These are phyloP conservation scores for Ctenomys sociabilis DNA, from an alignment of 2,113 vertebrate species.

Conservation along the genomic window DNA sequence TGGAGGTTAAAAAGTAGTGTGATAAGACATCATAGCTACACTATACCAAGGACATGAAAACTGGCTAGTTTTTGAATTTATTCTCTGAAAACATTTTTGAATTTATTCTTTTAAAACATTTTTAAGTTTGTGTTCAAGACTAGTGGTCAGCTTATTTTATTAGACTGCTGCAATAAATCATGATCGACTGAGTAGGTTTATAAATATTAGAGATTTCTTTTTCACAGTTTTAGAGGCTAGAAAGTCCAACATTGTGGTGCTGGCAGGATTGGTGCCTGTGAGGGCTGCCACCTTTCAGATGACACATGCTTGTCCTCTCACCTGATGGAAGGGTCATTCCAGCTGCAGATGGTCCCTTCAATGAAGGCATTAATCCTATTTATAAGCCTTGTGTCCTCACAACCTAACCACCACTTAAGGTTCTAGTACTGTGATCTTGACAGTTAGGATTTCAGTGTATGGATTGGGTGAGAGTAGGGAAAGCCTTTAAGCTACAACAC, in stretches of 20 bases:
- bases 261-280: not conserved
- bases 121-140: not conserved
- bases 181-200: not conserved
- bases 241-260: not conserved
- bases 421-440: not conserved
- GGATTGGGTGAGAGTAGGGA: fast-evolving
- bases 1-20: not conserved
- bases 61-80: constrained; percentile 4
- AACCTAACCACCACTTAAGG: not conserved
- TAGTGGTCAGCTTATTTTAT: not conserved
- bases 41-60: not conserved
- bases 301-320: not conserved
- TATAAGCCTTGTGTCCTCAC: not conserved
- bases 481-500: not conserved
- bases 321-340: not conserved
- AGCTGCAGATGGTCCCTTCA: not conserved
- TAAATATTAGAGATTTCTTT: not conserved
- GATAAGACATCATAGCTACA: not conserved
- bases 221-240: not conserved
- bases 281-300: fast-evolving
- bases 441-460: not conserved
- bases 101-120: constrained; percentile 22
- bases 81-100: constrained; percentile 25
- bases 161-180: not conserved
- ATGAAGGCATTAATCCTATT: not conserved